Base-by-base conservation (phyloP, 2,797 vertebrate genomes). In the Brachymystax lenok region DNA sequence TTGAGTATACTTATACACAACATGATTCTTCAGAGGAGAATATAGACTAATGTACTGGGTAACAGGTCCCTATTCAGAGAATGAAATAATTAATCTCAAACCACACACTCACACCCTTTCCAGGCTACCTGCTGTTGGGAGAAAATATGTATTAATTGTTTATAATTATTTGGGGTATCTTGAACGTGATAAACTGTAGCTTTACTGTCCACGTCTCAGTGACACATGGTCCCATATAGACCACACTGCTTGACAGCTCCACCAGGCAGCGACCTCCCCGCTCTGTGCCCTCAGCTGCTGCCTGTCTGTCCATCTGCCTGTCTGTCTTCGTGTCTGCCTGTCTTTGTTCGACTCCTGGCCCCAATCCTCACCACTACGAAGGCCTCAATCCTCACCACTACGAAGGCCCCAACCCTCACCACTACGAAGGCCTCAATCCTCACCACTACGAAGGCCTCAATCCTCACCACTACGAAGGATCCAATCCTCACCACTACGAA, bases 81-180 rank as follows among this genome's bases (percentile, higher is more conserved):
- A 35, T 35, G 2, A 69, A 35, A 69, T 40, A 28, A 69, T 40
- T 19, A 1, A 71, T 28, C 12, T 27, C 16, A 17, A 27, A 51
- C 3, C 54, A 21, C 54, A 61, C 71, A 61, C 17, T 59, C 46
- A 35, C 71, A 40, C 56, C 21, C 51, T 2, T 10, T 46, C 40
- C 24, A 63, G 54, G 71, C 73, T 88, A 90, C 79, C 89, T 88
- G 86, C 80, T 88, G 82, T 84, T 78, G 3, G 77, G 77, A 83
- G 79, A 85, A 82, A 78, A 74, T 50, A 87, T 80, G 74, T 76
- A 82, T 83, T 78, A 76, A 86, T 83, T 69, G 78, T 46, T 82
- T 24, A 61, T 79, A 66, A 76, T 79, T 77, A 80, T 74, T 83
- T 35, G 59, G 76, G 80, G 79, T 87, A 59, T 86, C 79, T 76